These are phyloP conservation scores for Sialis fuliginosa DNA, from an alignment of 2,888 invertebrate genomes.

Conservation along the genomic window DNA sequence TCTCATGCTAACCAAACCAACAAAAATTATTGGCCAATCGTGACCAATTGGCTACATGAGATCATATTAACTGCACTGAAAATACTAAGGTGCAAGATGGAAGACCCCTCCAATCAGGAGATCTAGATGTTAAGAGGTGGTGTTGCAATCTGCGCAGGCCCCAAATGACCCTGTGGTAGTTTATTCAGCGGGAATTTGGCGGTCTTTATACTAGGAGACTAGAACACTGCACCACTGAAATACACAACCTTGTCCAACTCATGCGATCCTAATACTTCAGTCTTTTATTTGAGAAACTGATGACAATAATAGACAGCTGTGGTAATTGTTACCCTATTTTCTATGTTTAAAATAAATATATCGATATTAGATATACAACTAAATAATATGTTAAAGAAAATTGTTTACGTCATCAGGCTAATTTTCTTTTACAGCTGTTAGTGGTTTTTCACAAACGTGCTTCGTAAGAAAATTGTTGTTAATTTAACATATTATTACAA, in stretches of 20 bases:
- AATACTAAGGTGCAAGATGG: background rate
- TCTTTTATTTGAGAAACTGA: constrained; percentile 22
- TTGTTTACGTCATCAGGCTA: too few species aligned
- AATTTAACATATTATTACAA: too few species aligned
- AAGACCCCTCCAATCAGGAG: background rate
- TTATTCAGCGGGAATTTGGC: constrained; percentile 22
- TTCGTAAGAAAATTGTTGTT: too few species aligned
- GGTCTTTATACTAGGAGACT: constrained; percentile 18
- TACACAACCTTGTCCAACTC: constrained; percentile 10
- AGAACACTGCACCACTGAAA: background rate
- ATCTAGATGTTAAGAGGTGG: background rate
- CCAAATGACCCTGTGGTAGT: constrained; percentile 14
- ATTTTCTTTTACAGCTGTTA: too few species aligned
- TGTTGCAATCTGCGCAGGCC: constrained; percentile 12
- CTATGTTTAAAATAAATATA: too few species aligned
- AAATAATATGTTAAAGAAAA: too few species aligned
- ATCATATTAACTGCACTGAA: too few species aligned
- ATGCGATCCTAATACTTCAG: constrained; percentile 12
- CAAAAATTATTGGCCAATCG: too few species aligned
- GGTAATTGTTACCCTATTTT: background rate
- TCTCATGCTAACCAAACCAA: too few species aligned
- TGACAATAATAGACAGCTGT: constrained; percentile 16
- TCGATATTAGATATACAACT: too few species aligned
- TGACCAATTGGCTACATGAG: too few species aligned
- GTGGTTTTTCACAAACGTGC: too few species aligned